Evolutionary conservation across 2,888 invertebrate genomes (phyloP).

Genomic region (Alviniconcha strummeri): DNA sequence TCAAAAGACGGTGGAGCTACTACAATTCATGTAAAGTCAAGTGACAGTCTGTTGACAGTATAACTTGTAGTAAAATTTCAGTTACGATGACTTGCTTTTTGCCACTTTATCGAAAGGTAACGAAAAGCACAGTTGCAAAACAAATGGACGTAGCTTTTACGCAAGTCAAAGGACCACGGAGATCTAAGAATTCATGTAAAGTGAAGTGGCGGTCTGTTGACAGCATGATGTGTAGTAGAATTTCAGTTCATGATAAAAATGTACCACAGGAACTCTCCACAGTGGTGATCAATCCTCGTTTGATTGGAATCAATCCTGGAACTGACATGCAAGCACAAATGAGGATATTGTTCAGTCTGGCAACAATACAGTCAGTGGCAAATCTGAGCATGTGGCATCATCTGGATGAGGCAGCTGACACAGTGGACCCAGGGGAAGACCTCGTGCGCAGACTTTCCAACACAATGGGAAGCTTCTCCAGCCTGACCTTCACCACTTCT

Average conservation of each 20-base stretch:
- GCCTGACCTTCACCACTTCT: constrained; percentile 66
- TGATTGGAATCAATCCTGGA: too few relatives aligned
- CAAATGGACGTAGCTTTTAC: neutral
- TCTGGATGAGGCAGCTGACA: constrained; percentile 29
- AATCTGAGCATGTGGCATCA: neutral
- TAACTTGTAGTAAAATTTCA: neutral
- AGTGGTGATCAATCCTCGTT: too few relatives aligned
- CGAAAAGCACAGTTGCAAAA: neutral
- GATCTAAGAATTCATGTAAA: neutral
- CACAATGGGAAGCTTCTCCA: constrained; percentile 71
- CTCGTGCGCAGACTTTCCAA: constrained; percentile 54
- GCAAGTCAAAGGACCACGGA: neutral
- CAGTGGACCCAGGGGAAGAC: neutral
- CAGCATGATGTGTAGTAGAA: neutral
- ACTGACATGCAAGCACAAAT: too few relatives aligned
- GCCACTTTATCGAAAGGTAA: neutral
- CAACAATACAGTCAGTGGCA: too few relatives aligned
- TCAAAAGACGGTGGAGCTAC: neutral
- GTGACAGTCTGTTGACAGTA: neutral
- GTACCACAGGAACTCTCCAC: neutral
- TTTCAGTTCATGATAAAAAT: neutral
- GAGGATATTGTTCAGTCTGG: too few relatives aligned
- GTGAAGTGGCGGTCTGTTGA: neutral
- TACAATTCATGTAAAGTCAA: neutral
- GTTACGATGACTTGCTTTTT: neutral